phyloP scores from a whole-genome alignment of 1,140 invertebrate species.

The Aphelenchoides avenae region DNA sequence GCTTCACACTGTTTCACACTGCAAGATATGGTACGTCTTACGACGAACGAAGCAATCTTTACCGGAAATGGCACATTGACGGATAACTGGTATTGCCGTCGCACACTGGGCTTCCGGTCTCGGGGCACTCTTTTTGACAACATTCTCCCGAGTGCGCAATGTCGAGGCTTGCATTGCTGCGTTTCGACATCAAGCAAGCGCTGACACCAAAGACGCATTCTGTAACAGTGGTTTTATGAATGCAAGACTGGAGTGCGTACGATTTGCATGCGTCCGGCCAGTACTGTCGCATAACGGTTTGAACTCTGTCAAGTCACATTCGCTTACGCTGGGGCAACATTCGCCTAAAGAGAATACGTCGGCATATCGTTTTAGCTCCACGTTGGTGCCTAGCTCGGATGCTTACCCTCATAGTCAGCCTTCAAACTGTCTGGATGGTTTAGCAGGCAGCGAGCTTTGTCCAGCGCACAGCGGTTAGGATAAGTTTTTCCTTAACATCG shows the following conservation, averaged over 20 bases:
- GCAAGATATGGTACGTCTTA: conserved; percentile 6
- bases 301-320: conserved; percentile 6
- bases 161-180: conserved; percentile 1
- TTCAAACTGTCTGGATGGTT: conserved; percentile 10
- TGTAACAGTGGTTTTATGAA: too few species aligned
- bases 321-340: conserved; percentile 29
- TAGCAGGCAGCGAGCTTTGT: conserved; percentile 28
- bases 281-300: conserved; percentile 23
- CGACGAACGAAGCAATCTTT: neutral
- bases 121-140: too few species aligned
- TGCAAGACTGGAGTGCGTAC: too few species aligned
- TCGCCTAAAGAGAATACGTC: conserved; percentile 24
- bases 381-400: neutral
- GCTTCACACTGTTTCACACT: conserved; percentile 28
- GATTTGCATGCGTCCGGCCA: conserved; percentile 3
- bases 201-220: too few species aligned
- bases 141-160: conserved; percentile 16
- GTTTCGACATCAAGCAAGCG: too few species aligned
- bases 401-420: conserved; percentile 34
- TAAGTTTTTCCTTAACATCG: too few species aligned
- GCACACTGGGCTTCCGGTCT: too few species aligned
- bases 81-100: conserved; percentile 8
- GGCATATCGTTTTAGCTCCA: conserved; percentile 2
- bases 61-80: conserved; percentile 6
- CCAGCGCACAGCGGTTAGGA: conserved; percentile 35